Evolutionary conservation across 2,888 invertebrate genomes (phyloP), one percentile per base, ranked within the genome.

Genomic region (Cataglyphis livida): DNA sequence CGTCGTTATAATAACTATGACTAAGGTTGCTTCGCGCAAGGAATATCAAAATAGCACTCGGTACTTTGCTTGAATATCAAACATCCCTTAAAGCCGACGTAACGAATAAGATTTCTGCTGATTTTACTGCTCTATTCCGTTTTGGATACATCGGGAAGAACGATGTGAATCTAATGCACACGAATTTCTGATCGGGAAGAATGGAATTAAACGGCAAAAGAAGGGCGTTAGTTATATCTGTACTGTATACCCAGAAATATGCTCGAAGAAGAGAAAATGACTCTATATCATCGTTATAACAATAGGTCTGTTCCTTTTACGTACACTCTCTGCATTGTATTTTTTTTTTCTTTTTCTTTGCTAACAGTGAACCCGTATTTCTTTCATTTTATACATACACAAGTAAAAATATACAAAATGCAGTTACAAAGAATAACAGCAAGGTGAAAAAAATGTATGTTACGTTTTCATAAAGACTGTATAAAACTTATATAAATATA

Each of bases 21-120:
- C 84, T 84, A 81, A 82, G 84, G 76, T 78, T 54, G 74, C 71
- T 62, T 84, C 85, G 84, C 85, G 86, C 83, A 88, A 87, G 88
- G 89, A 90, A 89, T 91, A 90, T 89, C 89, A 86, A 88, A 90
- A 78, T 66, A 73, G 66, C 75, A 62, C 61, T 66, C 41, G 38
- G 57, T 9, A 38, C 83, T 51, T 73, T 28, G 75, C 66, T 74
- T 82, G 89, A 88, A 88, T 89, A 88, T 85, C 85, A 89, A 89
- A 71, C 32, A 76, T 64, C 54, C 41, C 44, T 83, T 84, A 88
- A 88, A 82, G 75, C 73, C 71, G 41, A 38, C 68, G 38, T 74
- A 84, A 70, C 81, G 65, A 83, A 75, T 70, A 21, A 74, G 54
- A n/a, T 74, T 79, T 59, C 61, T 62, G 44, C 44, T 62, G 3